Percentiles rank a stretch among this genome's conserved stretches.
Conservation (phyloP, 1,140 invertebrate genomes). For the Achatina immaculata region DNA sequence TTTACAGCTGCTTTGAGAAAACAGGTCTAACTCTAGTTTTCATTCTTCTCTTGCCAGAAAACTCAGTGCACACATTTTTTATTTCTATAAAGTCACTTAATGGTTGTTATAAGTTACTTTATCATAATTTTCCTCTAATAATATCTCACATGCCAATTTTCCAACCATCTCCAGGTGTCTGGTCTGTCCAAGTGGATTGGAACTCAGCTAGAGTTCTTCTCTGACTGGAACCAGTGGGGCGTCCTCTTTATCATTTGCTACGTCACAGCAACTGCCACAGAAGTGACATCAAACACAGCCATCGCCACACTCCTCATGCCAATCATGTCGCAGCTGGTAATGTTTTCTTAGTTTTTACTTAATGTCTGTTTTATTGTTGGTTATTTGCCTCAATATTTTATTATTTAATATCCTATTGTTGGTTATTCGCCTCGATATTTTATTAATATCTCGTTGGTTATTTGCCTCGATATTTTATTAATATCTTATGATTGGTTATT, state of each 20-base stretch:
- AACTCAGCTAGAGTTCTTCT: slow-evolving; percentile 46
- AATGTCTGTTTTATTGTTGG: not conserved
- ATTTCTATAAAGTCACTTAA: too few species aligned
- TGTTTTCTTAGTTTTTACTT: not conserved
- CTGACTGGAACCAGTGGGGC: slow-evolving; percentile 51
- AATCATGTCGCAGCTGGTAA: slow-evolving; percentile 70
- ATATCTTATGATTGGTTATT: not conserved
- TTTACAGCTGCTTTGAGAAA: too few species aligned
- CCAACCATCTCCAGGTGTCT: too few species aligned
- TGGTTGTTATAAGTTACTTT: too few species aligned
- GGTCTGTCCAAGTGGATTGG: slow-evolving; percentile 55
- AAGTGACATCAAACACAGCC: slow-evolving; percentile 73
- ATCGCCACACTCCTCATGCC: slow-evolving; percentile 73
- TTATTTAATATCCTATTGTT: not conserved
- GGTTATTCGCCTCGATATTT: too few species aligned
- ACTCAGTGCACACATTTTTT: too few species aligned
- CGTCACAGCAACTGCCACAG: slow-evolving; percentile 69
- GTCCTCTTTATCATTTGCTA: slow-evolving; percentile 65
- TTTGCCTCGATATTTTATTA: too few species aligned
- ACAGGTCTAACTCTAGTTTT: too few species aligned
- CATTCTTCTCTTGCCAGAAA: too few species aligned
- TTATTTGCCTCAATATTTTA: not conserved
- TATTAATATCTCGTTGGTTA: too few species aligned
- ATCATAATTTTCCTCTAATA: too few species aligned
- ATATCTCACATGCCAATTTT: too few species aligned